phyloP scores from a whole-genome alignment of 2,888 invertebrate species.

The Boloria euphrosyne region DNA sequence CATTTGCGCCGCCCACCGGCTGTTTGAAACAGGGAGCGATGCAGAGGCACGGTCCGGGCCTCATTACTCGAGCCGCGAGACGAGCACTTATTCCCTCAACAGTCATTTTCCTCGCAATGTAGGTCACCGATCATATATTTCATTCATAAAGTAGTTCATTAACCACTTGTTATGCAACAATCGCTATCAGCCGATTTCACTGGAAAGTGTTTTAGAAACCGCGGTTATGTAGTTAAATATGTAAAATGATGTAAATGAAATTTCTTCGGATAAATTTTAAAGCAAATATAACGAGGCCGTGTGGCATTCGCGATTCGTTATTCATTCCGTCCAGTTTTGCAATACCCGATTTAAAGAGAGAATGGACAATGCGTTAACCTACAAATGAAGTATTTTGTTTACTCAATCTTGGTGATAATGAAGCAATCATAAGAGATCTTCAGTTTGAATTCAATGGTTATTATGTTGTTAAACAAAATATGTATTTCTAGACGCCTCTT shows the following conservation, averaged over 20 bases:
- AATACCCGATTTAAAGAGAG: conserved; percentile 33
- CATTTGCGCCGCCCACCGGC: conserved; percentile 13
- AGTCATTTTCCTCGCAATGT: conserved; percentile 32
- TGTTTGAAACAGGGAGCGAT: conserved; percentile 28
- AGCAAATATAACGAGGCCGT: conserved; percentile 29
- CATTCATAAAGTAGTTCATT: conserved; percentile 57
- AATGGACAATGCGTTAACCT: conserved; percentile 37
- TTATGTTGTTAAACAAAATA: conserved; percentile 4
- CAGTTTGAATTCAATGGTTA: conserved; percentile 19
- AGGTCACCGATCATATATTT: conserved; percentile 39
- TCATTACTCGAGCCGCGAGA: conserved; percentile 17
- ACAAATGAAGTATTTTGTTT: conserved; percentile 36
- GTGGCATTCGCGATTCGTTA: conserved; percentile 21
- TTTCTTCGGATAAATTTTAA: conserved; percentile 34
- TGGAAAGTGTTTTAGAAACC: conserved; percentile 52
- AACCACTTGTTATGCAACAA: conserved; percentile 44
- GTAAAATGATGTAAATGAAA: conserved; percentile 42
- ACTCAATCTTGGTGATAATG: conserved; percentile 35
- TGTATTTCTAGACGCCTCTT: conserved; percentile 2
- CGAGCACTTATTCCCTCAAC: conserved; percentile 20
- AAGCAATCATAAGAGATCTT: conserved; percentile 32
- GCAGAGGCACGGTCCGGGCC: conserved; percentile 29
- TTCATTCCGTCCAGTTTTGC: conserved; percentile 32
- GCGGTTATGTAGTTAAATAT: conserved; percentile 42
- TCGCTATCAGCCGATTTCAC: conserved; percentile 44